Conservation (phyloP, 2,797 vertebrate genomes). For the Gymnocypris eckloni region DNA sequence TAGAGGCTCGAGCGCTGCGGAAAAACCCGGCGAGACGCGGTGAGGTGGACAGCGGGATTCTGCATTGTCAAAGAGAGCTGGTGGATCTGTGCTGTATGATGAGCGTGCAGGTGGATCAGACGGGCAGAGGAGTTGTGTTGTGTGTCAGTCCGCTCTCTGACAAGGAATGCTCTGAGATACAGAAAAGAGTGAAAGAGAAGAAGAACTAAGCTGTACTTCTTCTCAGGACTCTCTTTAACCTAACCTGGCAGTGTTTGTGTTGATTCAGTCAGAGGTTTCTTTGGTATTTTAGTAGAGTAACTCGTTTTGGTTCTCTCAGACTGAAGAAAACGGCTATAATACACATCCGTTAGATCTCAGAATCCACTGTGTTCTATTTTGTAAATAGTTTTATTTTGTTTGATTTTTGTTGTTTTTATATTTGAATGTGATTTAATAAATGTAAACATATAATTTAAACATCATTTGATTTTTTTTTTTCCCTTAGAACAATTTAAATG, state of each 20-base stretch:
- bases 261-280: neutral
- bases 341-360: neutral
- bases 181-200: conserved; percentile 62
- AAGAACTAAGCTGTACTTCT: conserved; percentile 17
- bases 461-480: neutral
- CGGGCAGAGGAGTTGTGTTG: conserved; percentile 79
- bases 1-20: conserved; percentile 84
- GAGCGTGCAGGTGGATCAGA: conserved; percentile 82
- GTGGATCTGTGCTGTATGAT: conserved; percentile 96
- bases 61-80: conserved; percentile 88
- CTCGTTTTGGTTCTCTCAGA: neutral
- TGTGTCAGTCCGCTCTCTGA: conserved; percentile 75
- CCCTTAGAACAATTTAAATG: neutral
- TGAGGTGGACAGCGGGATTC: conserved; percentile 84
- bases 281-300: neutral
- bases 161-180: conserved; percentile 73
- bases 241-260: neutral
- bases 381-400: neutral
- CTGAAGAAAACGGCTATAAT: neutral
- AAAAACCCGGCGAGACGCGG: conserved; percentile 79
- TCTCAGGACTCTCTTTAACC: neutral
- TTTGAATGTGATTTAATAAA: neutral
- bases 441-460: neutral
- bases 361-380: neutral
- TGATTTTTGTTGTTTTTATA: neutral